Conservation (phyloP, 2,113 vertebrate species). For the Psammodynastes pulverulentus region DNA sequence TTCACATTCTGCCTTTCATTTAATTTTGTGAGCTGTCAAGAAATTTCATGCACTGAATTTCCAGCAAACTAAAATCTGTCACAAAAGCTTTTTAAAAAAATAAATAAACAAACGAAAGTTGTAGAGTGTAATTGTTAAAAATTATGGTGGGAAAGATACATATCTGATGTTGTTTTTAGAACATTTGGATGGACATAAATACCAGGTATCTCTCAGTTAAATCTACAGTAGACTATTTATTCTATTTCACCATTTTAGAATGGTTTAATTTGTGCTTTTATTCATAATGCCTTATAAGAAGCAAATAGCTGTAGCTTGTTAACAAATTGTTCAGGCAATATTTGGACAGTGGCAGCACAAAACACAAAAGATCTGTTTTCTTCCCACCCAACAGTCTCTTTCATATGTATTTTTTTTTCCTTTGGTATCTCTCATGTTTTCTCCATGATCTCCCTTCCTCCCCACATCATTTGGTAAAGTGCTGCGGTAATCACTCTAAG, state of each 20-base stretch:
- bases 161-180: background rate
- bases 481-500: slow-evolving; percentile 15
- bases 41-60: background rate
- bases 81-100: background rate
- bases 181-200: background rate
- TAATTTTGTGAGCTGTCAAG: background rate
- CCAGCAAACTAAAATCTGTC: background rate
- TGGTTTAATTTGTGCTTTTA: background rate
- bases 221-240: background rate
- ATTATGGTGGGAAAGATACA: background rate
- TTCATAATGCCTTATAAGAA: background rate
- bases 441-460: background rate
- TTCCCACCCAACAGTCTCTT: background rate
- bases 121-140: background rate
- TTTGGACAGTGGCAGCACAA: background rate
- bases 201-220: background rate
- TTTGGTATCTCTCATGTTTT: background rate
- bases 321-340: background rate
- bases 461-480: background rate
- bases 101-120: background rate
- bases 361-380: background rate
- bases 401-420: background rate
- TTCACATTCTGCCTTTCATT: background rate
- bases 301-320: background rate
- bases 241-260: background rate